Evolutionary conservation across 2,888 invertebrate genomes (phyloP).

Genomic region (Amiota mariae): DNA sequence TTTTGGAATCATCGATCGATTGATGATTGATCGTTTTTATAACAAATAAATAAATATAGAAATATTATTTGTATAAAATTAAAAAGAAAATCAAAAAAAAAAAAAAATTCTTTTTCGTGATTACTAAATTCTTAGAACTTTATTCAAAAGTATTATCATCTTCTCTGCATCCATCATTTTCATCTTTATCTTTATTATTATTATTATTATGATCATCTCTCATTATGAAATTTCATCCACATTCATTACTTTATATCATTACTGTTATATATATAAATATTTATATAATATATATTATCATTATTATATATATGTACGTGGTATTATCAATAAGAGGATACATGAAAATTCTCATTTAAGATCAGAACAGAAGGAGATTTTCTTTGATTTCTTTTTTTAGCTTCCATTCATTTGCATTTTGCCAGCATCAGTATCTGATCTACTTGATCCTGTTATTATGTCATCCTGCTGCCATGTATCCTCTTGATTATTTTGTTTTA

Average conservation of each 20-base stretch:
- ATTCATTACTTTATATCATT: constrained; percentile 26
- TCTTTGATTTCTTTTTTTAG: too few relatives aligned
- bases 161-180: not conserved
- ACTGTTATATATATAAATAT: constrained; percentile 52
- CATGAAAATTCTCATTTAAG: not conserved
- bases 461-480: too few relatives aligned
- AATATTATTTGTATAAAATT: not conserved
- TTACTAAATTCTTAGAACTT: constrained; percentile 70
- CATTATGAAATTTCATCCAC: constrained; percentile 1
- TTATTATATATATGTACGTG: constrained; percentile 35
- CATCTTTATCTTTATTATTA: too few relatives aligned
- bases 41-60: too few relatives aligned
- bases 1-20: too few relatives aligned
- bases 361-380: constrained; percentile 23
- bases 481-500: constrained; percentile 29
- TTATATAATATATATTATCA: constrained; percentile 48
- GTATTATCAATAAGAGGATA: constrained; percentile 2
- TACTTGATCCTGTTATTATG: not conserved
- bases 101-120: constrained; percentile 50
- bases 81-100: not conserved
- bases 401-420: too few relatives aligned
- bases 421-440: not conserved
- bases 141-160: constrained; percentile 63
- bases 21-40: too few relatives aligned
- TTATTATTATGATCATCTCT: constrained; percentile 35